Conservation (phyloP, 2,797 vertebrate species). For the Rhodeus uyekii region DNA sequence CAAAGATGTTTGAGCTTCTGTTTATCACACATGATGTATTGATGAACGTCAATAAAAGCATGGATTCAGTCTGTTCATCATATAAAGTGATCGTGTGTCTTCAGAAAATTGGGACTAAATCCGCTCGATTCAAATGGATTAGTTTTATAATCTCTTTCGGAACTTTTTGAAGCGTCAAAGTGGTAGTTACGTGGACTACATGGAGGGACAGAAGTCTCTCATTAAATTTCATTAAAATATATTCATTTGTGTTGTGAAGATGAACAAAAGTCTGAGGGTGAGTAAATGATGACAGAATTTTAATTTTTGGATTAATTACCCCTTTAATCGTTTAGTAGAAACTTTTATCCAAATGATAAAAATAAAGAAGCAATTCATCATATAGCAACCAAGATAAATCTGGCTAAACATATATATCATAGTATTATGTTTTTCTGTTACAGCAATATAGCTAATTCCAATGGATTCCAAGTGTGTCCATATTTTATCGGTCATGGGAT, state of each 20-base stretch:
- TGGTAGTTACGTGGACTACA: not conserved
- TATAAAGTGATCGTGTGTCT: not conserved
- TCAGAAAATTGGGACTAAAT: not conserved
- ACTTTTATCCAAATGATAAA: not conserved
- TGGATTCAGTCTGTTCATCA: not conserved
- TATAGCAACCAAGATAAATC: not conserved
- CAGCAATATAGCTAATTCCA: constrained; percentile 81
- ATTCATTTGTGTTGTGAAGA: too few relatives aligned
- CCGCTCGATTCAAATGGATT: not conserved
- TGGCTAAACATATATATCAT: not conserved
- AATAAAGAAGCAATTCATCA: not conserved
- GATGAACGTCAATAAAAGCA: not conserved
- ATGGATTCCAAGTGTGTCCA: constrained; percentile 88
- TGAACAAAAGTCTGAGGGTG: not conserved
- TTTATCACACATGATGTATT: not conserved
- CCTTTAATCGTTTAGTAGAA: not conserved
- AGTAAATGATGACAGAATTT: not conserved
- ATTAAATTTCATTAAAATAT: too few relatives aligned
- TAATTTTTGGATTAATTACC: not conserved
- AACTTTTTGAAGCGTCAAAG: not conserved
- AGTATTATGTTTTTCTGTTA: constrained; percentile 54
- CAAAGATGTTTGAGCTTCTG: not conserved
- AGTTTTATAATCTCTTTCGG: not conserved
- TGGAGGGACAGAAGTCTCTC: too few relatives aligned
- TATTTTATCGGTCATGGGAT: constrained; percentile 96